Percentiles rank a stretch among this genome's conserved stretches.
These are phyloP conservation scores for Anas acuta DNA, from an alignment of 2,797 vertebrate species.

Conservation along the genomic window DNA sequence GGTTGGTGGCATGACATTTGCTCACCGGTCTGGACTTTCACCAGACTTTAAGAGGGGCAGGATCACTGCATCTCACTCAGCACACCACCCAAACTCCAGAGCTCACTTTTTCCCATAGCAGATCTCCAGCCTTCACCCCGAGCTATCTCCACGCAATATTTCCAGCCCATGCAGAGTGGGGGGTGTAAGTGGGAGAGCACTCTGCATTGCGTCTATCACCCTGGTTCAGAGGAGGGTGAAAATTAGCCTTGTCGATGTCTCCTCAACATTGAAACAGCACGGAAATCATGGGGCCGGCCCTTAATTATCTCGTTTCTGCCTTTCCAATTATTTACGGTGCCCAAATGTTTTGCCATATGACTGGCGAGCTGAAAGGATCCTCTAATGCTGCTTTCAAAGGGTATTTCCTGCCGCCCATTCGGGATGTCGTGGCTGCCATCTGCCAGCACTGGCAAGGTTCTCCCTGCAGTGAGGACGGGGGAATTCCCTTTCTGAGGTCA, in stretches of 20 bases:
- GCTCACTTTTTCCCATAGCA: neutral
- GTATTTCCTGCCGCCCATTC: neutral
- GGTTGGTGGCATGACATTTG: neutral
- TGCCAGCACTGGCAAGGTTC: neutral
- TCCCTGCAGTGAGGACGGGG: neutral
- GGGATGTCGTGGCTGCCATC: neutral
- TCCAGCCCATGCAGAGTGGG: neutral
- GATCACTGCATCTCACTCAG: neutral
- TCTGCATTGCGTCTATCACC: neutral
- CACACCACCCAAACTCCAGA: neutral
- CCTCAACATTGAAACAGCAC: neutral
- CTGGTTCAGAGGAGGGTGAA: neutral
- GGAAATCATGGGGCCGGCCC: neutral
- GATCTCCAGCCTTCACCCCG: neutral
- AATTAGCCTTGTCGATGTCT: neutral
- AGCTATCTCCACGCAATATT: neutral
- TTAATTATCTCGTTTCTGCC: neutral
- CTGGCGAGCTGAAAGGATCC: neutral
- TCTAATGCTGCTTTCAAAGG: neutral
- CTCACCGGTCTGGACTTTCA: neutral
- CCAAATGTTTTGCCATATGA: neutral
- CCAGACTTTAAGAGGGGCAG: neutral
- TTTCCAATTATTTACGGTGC: neutral
- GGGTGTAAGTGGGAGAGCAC: neutral
- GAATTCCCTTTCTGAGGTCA: neutral